Conservation (phyloP, 2,888 invertebrate species). For the Ophion slaviceki region DNA sequence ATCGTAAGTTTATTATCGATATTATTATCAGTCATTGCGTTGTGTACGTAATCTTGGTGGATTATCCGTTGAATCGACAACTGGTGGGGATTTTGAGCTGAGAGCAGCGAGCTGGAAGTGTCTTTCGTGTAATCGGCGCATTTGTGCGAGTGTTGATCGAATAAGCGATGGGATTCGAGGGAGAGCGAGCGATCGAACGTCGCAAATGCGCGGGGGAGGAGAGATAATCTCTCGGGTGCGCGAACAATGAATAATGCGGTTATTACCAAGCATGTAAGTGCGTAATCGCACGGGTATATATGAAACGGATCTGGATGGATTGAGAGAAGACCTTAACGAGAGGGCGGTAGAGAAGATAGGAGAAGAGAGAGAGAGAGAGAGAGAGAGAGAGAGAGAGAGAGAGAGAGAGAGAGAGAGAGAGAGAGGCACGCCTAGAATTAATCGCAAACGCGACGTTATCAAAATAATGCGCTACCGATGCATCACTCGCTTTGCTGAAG, state of each 20-base stretch:
- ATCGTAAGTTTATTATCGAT: too few species aligned
- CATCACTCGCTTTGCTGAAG: constrained; percentile 17
- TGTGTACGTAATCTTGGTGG: neutral
- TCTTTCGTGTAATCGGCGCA: constrained; percentile 24
- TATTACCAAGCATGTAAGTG: constrained; percentile 48
- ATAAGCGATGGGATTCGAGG: constrained; percentile 56
- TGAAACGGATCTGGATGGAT: constrained; percentile 27
- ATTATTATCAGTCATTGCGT: too few species aligned
- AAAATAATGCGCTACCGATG: constrained; percentile 13
- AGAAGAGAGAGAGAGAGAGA: neutral
- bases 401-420: neutral
- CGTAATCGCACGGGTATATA: constrained; percentile 18
- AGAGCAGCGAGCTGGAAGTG: constrained; percentile 30
- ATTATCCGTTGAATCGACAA: constrained; percentile 13
- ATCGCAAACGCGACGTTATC: constrained; percentile 17
- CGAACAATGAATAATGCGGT: constrained; percentile 52
- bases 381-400: neutral
- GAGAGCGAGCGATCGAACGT: constrained; percentile 10
- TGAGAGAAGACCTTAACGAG: constrained; percentile 16
- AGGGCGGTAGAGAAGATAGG: neutral
- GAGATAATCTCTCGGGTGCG: constrained; percentile 48
- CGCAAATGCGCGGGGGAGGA: constrained; percentile 3
- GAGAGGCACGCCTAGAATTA: constrained; percentile 27
- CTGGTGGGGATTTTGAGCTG: constrained; percentile 15
- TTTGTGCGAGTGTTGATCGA: constrained; percentile 55